These are phyloP conservation scores for Hylaeus anthracinus DNA, from an alignment of 1,140 invertebrate species.

Conservation along the genomic window DNA sequence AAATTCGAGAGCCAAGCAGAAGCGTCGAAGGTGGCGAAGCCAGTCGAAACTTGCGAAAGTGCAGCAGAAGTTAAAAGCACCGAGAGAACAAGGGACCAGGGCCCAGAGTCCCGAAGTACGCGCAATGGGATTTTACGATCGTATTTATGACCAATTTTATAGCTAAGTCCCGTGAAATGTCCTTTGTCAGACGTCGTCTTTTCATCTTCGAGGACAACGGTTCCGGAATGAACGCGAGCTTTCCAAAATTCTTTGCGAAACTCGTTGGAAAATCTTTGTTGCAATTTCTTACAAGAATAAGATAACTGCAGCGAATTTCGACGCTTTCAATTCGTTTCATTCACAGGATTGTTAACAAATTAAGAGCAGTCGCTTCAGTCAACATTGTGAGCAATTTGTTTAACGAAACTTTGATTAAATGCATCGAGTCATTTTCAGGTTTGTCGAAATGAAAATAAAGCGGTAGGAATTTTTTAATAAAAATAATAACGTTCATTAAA, in stretches of 20 bases:
- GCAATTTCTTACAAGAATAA: not conserved
- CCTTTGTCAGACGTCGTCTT: slow-evolving; percentile 52
- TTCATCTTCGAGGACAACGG: slow-evolving; percentile 40
- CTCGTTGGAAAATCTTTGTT: too few species aligned
- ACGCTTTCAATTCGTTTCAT: too few species aligned
- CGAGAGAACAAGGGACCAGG: not conserved
- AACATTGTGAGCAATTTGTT: too few species aligned
- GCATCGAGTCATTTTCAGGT: too few species aligned
- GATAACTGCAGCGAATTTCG: not conserved
- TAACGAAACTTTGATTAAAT: too few species aligned
- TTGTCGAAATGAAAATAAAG: too few species aligned
- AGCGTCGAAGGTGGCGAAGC: too few species aligned
- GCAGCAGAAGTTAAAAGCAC: slow-evolving; percentile 5
- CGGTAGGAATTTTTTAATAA: too few species aligned
- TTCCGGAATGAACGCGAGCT: not conserved
- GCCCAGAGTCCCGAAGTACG: slow-evolving; percentile 35
- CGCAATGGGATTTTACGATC: slow-evolving; percentile 57
- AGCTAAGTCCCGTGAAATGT: slow-evolving; percentile 67
- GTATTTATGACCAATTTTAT: slow-evolving; percentile 69
- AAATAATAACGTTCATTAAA: too few species aligned
- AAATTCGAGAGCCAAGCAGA: not conserved
- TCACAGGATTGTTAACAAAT: too few species aligned
- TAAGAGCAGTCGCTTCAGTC: too few species aligned
- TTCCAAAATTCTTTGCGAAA: slow-evolving; percentile 13
- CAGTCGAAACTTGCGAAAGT: not conserved